Evolutionary conservation across 2,888 invertebrate genomes (phyloP).

Genomic region (Drosophila prostipennis): DNA sequence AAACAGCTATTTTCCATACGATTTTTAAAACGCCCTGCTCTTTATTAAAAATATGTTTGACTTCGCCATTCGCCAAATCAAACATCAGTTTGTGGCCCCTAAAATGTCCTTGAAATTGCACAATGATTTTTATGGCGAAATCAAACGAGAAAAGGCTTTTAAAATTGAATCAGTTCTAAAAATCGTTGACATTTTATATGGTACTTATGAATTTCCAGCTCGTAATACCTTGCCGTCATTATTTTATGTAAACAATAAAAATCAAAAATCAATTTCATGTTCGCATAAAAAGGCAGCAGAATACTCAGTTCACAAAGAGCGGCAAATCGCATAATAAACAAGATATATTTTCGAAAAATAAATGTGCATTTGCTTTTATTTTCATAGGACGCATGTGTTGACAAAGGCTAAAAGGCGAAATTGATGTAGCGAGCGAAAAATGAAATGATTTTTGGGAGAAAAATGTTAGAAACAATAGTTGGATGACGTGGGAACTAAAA

Average conservation of each 20-base stretch:
- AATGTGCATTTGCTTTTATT: slow-evolving; percentile 52
- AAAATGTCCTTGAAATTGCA: slow-evolving; percentile 42
- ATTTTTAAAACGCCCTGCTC: not conserved
- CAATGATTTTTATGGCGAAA: slow-evolving; percentile 55
- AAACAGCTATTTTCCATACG: not conserved
- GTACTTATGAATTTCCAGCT: slow-evolving; percentile 51
- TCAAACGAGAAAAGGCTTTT: slow-evolving; percentile 48
- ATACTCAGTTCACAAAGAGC: slow-evolving; percentile 22
- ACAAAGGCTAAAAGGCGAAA: slow-evolving; percentile 30
- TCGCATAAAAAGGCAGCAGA: slow-evolving; percentile 11
- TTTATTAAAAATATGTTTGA: not conserved
- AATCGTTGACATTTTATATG: slow-evolving; percentile 56
- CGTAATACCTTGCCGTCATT: slow-evolving; percentile 45
- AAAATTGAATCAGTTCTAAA: slow-evolving; percentile 58
- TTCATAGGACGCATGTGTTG: slow-evolving; percentile 27
- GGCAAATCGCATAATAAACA: slow-evolving; percentile 46
- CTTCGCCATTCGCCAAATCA: slow-evolving; percentile 31
- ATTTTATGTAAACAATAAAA: slow-evolving; percentile 56
- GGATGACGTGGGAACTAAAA: slow-evolving; percentile 1
- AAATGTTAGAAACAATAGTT: slow-evolving; percentile 6
- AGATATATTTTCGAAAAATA: slow-evolving; percentile 22
- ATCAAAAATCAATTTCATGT: slow-evolving; percentile 43
- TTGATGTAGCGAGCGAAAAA: slow-evolving; percentile 11
- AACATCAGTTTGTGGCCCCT: slow-evolving; percentile 27
- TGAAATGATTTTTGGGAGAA: slow-evolving; percentile 18